Evolutionary conservation across 2,888 invertebrate genomes (phyloP), one percentile per base, ranked within the genome.

Genomic region (Platycheirus albimanus): DNA sequence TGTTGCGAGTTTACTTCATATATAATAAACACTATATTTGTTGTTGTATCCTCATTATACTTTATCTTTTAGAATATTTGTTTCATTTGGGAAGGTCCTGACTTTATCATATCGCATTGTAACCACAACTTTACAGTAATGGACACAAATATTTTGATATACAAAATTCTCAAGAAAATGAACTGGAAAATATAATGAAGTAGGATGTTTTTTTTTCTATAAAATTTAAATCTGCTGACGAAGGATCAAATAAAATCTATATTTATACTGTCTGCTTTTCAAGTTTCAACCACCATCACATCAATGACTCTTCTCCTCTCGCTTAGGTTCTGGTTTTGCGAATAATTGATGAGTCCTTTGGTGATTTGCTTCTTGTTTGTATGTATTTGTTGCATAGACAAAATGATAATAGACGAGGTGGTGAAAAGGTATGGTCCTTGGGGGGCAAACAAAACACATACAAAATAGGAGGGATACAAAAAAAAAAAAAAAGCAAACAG

Each of bases 321-420:
- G n/a, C n/a, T n/a, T n/a, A n/a, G n/a, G 49, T 43, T 78, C 74
- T 54, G 51, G 72, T 58, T 63, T 81, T 78, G 63, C 54, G 83
- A 78, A 83, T 83, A 78, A 83, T 83, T 83, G 78, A 78, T 78
- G 78, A 74, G 83, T 78, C 78, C 83, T 83, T 83, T 83, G 83
- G 63, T 66, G 74, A 83, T 58, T 67, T 58, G 33, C 49, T 45
- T 49, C 45, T 66, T 63, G 67, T 66, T 49, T 75, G 69, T n/a
- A n/a, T n/a, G 51, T 49, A 10, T 20, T 19, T 47, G 17, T 63
- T 33, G n/a, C 41, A 20, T 11, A n/a, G 58, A 41, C 41, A 67
- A 41, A 70, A 71, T 71, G 61, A 81, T 77, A 83, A 77, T 72
- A 67, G 66, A 83, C 54, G 63, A 77, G 54, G 66, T 83, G 71